phyloP scores from a whole-genome alignment of 2,113 vertebrate species.

The Cochlearius cochlearius region DNA sequence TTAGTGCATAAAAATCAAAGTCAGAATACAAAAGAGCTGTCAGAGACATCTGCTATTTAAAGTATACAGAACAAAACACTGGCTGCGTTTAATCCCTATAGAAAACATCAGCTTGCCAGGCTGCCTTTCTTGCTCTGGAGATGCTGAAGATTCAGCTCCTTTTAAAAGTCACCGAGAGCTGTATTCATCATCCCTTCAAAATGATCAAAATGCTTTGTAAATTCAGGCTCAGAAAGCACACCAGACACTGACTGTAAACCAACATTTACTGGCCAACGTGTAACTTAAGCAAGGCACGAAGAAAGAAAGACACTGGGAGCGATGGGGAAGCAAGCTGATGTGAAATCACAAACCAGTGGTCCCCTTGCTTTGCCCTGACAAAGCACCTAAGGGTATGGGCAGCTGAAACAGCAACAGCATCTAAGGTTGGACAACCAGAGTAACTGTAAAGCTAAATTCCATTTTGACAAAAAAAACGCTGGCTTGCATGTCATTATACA shows the following conservation, averaged over 20 bases:
- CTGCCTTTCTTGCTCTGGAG: not conserved
- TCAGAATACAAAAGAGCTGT: not conserved
- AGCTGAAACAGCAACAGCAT: not conserved
- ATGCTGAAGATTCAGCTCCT: not conserved
- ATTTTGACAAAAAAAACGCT: not conserved
- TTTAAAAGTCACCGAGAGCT: not conserved
- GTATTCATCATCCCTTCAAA: not conserved
- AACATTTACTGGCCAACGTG: not conserved
- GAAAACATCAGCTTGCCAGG: not conserved
- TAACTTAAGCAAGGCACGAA: conserved; percentile 23
- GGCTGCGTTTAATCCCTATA: not conserved
- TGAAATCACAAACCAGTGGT: not conserved
- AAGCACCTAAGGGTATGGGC: not conserved
- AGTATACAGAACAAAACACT: conserved; percentile 1
- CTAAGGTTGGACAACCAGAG: not conserved
- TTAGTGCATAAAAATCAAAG: not conserved
- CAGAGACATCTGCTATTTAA: conserved; percentile 1
- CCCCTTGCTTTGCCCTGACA: conserved; percentile 8
- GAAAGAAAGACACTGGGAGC: not conserved
- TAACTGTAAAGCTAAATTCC: not conserved
- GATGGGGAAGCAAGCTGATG: not conserved
- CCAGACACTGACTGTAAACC: not conserved
- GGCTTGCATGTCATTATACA: not conserved
- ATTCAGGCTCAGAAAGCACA: conserved; percentile 19
- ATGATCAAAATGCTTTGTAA: not conserved